Conservation (phyloP, 37 sponge, comb jelly and placozoan genomes). For the Diacarnus erythraeanus region DNA sequence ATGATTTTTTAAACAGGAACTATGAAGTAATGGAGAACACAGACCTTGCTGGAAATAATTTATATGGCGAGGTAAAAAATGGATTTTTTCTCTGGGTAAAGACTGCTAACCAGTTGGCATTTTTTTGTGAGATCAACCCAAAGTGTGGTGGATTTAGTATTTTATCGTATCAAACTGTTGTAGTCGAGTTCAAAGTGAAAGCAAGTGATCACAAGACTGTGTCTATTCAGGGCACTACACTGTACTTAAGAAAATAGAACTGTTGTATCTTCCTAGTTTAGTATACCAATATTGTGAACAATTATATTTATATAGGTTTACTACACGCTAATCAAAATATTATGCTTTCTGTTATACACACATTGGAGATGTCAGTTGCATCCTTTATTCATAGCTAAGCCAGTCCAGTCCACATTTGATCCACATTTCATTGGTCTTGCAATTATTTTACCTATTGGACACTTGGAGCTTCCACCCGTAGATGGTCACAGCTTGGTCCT, state of each 20-base stretch:
- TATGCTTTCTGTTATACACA: too few species aligned
- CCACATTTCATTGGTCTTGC: too few species aligned
- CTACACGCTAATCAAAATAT: too few species aligned
- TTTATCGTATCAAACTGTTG: not conserved
- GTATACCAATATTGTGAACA: too few species aligned
- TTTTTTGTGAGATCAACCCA: constrained; percentile 48
- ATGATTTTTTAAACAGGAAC: not conserved
- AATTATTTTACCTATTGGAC: too few species aligned
- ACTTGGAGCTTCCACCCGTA: too few species aligned
- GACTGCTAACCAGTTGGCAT: constrained; percentile 30
- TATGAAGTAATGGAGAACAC: constrained; percentile 11
- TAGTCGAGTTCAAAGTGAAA: not conserved
- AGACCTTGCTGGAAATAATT: constrained; percentile 27
- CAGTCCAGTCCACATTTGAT: too few species aligned
- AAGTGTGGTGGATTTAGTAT: constrained; percentile 63
- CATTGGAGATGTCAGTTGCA: too few species aligned
- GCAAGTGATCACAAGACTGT: not conserved
- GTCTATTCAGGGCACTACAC: not conserved
- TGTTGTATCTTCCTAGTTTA: too few species aligned
- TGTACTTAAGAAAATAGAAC: not conserved
- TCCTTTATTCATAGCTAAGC: too few species aligned
- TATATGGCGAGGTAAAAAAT: not conserved
- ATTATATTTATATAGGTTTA: too few species aligned
- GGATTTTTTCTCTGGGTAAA: constrained; percentile 26
- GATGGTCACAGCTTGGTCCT: too few species aligned